phyloP scores from a whole-genome alignment of 2,797 vertebrate species.

The Syngnathus rostellatus region DNA sequence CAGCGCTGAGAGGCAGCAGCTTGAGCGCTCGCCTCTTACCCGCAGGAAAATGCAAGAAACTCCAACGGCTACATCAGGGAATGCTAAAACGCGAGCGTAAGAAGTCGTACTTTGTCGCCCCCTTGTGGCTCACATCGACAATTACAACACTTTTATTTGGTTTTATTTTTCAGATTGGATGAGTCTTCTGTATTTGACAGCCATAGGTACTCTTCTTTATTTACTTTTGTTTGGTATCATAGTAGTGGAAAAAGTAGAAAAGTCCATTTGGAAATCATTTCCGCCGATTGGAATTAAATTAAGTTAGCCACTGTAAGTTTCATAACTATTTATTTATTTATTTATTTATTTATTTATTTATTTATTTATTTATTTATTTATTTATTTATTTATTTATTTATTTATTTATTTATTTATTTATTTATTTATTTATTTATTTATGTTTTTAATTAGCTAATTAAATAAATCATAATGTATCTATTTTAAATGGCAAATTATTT shows the following conservation, averaged over 20 bases:
- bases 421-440: too few relatives aligned
- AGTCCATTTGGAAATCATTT: not conserved
- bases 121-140: not conserved
- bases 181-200: constrained; percentile 80
- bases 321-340: too few relatives aligned
- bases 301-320: too few relatives aligned
- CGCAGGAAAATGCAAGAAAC: constrained; percentile 79
- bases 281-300: too few relatives aligned
- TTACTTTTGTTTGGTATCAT: not conserved
- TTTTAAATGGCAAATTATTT: too few relatives aligned
- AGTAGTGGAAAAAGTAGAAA: too few relatives aligned
- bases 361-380: too few relatives aligned
- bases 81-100: constrained; percentile 50
- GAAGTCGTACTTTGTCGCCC: not conserved
- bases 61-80: constrained; percentile 57
- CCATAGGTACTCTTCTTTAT: constrained; percentile 70
- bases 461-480: too few relatives aligned
- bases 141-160: not conserved
- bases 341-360: too few relatives aligned
- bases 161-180: constrained; percentile 75
- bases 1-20: constrained; percentile 72
- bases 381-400: too few relatives aligned
- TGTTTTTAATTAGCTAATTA: too few relatives aligned
- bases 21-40: constrained; percentile 80
- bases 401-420: too few relatives aligned